Conservation (phyloP, 2,113 vertebrate species). For the Scartelaos histophorus region DNA sequence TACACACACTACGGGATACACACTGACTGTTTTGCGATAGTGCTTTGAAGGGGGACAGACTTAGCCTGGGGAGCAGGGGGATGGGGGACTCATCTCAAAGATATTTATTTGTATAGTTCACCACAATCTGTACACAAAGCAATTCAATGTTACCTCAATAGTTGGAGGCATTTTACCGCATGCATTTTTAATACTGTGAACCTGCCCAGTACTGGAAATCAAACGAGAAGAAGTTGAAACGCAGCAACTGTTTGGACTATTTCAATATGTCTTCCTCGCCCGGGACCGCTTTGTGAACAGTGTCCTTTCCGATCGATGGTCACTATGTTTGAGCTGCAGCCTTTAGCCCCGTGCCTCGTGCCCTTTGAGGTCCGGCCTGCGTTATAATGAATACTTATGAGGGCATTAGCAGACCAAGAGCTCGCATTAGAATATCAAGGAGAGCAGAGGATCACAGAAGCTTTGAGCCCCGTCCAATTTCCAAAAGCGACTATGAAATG, state of each 20-base stretch:
- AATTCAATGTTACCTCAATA: too few relatives aligned
- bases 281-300: constrained; percentile 59
- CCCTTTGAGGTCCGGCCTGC: constrained; percentile 58
- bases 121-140: too few relatives aligned
- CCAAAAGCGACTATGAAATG: constrained; percentile 4
- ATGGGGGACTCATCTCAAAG: too few relatives aligned
- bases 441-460: constrained; percentile 44
- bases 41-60: too few relatives aligned
- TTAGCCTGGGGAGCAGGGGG: too few relatives aligned
- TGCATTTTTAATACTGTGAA: too few relatives aligned
- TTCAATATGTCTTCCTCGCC: constrained; percentile 34
- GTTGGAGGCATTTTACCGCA: too few relatives aligned
- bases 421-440: constrained; percentile 71
- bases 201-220: not conserved
- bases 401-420: constrained; percentile 60
- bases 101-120: too few relatives aligned
- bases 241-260: too few relatives aligned
- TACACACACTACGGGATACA: too few relatives aligned
- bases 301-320: constrained; percentile 56
- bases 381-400: constrained; percentile 65
- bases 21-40: too few relatives aligned
- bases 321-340: constrained; percentile 50
- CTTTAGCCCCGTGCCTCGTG: constrained; percentile 42
- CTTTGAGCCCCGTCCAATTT: constrained; percentile 19
- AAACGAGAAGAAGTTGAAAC: not conserved